Evolutionary conservation across 1,140 invertebrate genomes (phyloP).

Genomic region (Hyles vespertilio): DNA sequence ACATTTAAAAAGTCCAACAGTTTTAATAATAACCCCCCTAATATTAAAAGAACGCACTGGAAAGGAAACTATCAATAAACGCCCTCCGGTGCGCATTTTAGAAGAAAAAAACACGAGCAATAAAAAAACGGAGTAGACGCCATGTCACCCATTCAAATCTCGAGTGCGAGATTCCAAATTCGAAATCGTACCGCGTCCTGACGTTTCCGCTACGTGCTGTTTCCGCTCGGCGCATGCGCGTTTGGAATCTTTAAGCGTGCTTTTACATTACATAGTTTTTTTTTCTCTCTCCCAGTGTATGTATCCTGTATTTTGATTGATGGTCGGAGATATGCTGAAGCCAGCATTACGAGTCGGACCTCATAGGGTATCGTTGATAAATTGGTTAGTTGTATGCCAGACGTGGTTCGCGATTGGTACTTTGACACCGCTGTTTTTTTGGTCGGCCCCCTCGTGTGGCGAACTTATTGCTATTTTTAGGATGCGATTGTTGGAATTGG

Average conservation of each 20-base stretch:
- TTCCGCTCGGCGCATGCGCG: slow-evolving; percentile 62
- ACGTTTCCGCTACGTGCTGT: slow-evolving; percentile 73
- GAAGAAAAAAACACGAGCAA: slow-evolving; percentile 28
- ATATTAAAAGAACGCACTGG: not conserved
- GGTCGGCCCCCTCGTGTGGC: slow-evolving; percentile 8
- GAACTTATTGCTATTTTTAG: no score
- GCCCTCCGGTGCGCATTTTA: slow-evolving; percentile 34
- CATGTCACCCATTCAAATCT: slow-evolving; percentile 50
- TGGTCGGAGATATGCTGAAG: slow-evolving; percentile 51
- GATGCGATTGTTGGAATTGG: no score
- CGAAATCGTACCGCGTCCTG: slow-evolving; percentile 72
- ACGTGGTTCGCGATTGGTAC: slow-evolving; percentile 36
- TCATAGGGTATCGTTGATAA: slow-evolving; percentile 49
- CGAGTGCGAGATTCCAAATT: slow-evolving; percentile 55
- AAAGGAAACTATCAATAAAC: slow-evolving; percentile 32
- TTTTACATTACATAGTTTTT: slow-evolving; percentile 55
- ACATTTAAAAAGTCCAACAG: no score
- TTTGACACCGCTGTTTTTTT: slow-evolving; percentile 19
- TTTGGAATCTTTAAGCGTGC: slow-evolving; percentile 64
- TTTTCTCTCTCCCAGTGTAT: slow-evolving; percentile 42
- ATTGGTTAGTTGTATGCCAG: slow-evolving; percentile 50
- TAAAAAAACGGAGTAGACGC: slow-evolving; percentile 51
- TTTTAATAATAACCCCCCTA: no score
- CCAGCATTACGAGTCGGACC: slow-evolving; percentile 42
- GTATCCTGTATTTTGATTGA: slow-evolving; percentile 70